Base-by-base conservation (phyloP, 1,140 invertebrate genomes). In the Macrocentrus cingulum region DNA sequence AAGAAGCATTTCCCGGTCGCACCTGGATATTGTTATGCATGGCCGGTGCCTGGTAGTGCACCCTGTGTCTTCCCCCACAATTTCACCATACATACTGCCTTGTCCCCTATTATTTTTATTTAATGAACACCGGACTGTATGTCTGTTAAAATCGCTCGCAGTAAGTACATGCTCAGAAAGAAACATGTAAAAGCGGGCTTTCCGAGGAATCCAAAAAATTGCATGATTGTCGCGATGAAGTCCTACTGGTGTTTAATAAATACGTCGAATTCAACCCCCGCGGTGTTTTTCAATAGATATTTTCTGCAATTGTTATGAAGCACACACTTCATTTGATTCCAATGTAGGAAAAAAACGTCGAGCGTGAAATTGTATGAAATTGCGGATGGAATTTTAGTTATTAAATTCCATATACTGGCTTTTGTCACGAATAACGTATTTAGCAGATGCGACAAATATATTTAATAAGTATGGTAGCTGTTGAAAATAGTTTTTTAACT, bases 11-110 rank as follows among this genome's bases (percentile, higher is more conserved):
- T 44, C 16, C 25, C 52, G 53, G 29, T 62, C 65, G 63, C 74
- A 74, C 71, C 71, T 74, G 74, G 71, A 66, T 62, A 64, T 19
- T 62, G 74, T 73, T 67, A 74, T 67, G 72, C 72, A 69, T 74
- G 72, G 64, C 66, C 68, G 72, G 56, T 67, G 59, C 54, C 62
- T 68, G 65, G 63, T 50, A 68, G 63, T 66, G 53, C 61, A 69
- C 65, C 66, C 56, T 66, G 57, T 25, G 29, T 32, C 53, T 46
- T 23, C 59, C 59, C 59, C 54, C 61, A 66, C 11, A 41, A 16
- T 13, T 64, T 61, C 60, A 55, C 48, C 57, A 60, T 65, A 66
- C 59, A 48, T n/a, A n/a, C n/a, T n/a, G 56, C 54, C 65, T 61
- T 41, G 59, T 45, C 50, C 39, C 54, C 46, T n/a, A 39, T 8